Conservation (phyloP, 2,797 vertebrate genomes). For the Hyperoplus lanceolatus region DNA sequence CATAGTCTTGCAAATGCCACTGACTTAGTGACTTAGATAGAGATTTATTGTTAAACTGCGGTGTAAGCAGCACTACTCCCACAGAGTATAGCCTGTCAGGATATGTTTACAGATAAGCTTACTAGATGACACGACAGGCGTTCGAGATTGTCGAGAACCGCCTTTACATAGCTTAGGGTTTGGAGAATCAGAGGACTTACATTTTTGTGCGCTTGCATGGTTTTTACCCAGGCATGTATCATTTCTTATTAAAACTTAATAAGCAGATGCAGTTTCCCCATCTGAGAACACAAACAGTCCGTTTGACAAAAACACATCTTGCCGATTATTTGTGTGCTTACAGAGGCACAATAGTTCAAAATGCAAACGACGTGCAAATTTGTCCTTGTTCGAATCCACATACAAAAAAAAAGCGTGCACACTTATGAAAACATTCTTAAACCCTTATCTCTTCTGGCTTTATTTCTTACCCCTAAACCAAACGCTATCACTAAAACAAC, state of each 20-base stretch:
- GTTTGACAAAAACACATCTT: constrained; percentile 59
- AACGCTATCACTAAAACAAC: constrained; percentile 32
- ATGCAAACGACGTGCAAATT: constrained; percentile 23
- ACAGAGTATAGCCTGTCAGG: constrained; percentile 33
- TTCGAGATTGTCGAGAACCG: constrained; percentile 6
- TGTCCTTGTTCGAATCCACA: constrained; percentile 14
- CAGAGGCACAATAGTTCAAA: constrained; percentile 26
- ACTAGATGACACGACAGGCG: constrained; percentile 11
- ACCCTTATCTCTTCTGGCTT: constrained; percentile 29
- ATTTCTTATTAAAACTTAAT: constrained; percentile 53
- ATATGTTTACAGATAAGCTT: constrained; percentile 42
- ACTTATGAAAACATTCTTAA: constrained; percentile 54
- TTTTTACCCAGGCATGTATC: constrained; percentile 58
- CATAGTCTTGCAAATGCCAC: constrained; percentile 1
- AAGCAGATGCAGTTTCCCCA: constrained; percentile 49
- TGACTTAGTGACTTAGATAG: not conserved
- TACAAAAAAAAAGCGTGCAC: constrained; percentile 24
- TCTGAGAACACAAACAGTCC: constrained; percentile 54
- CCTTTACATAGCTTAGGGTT: constrained; percentile 45
- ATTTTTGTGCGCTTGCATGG: constrained; percentile 43
- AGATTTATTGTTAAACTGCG: constrained; percentile 8
- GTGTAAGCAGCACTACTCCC: constrained; percentile 25
- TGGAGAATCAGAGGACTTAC: constrained; percentile 22
- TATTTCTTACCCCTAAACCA: constrained; percentile 31
- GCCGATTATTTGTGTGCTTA: constrained; percentile 56